Evolutionary conservation across 2,888 invertebrate species (phyloP).

Genomic region (Drosophila austrosaltans): DNA sequence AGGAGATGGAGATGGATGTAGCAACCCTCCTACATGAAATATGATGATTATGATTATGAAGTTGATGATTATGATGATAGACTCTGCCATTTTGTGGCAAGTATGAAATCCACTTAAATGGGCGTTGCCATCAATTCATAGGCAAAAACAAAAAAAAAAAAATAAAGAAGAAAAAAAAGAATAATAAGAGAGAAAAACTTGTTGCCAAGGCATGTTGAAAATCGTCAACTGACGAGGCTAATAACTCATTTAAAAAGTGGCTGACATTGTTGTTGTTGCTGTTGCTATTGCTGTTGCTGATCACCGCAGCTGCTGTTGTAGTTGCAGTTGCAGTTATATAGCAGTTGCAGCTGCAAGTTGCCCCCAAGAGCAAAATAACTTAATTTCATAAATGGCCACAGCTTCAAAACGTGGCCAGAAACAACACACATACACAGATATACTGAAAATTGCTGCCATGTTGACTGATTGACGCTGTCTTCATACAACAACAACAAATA

Average conservation of each 20-base stretch:
- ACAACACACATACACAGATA: background rate
- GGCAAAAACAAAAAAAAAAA: constrained; percentile 38
- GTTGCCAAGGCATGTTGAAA: constrained; percentile 49
- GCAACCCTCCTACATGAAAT: constrained; percentile 21
- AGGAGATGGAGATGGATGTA: background rate
- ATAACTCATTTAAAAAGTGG: constrained; percentile 75
- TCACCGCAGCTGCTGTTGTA: constrained; percentile 27
- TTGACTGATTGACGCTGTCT: constrained; percentile 68
- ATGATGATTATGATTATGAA: background rate
- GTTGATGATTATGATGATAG: background rate
- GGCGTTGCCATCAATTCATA: constrained; percentile 59
- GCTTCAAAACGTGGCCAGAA: constrained; percentile 54
- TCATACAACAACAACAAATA: constrained; percentile 29
- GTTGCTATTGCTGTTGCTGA: constrained; percentile 41
- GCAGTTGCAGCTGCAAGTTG: constrained; percentile 51
- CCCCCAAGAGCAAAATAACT: constrained; percentile 82
- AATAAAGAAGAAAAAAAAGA: constrained; percentile 26
- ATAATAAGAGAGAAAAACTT: constrained; percentile 40
- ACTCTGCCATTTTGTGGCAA: constrained; percentile 45
- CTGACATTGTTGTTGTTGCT: constrained; percentile 53
- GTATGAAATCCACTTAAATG: constrained; percentile 46
- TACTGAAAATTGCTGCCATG: constrained; percentile 64
- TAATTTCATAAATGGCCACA: constrained; percentile 82
- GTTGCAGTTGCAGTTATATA: constrained; percentile 24
- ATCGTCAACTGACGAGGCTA: constrained; percentile 70